Evolutionary conservation across 2,888 invertebrate genomes (phyloP), one percentile per base, ranked within the genome.

Genomic region (Lucinisca nassula): DNA sequence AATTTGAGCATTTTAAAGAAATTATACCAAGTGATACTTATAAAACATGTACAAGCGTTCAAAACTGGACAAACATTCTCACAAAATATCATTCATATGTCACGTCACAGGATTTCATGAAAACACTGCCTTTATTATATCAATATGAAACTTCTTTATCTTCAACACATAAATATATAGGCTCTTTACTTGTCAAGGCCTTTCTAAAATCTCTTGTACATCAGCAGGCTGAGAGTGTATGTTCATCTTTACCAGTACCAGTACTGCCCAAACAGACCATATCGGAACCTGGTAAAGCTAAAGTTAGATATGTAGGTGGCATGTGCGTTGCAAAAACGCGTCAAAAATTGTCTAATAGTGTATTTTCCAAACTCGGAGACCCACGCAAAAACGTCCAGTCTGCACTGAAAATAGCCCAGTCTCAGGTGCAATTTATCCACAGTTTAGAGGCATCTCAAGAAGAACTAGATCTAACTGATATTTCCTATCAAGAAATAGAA

Each of bases 211-310:
- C 12, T 55, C 8, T 55, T n/a, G 55, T 55, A 14, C 55, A 55
- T 21, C 55, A 21, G 17, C n/a, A 55, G 17, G 55, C 55, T 55
- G 55, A 55, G n/a, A 14, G n/a, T n/a, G 55, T 55, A 55, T n/a
- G n/a, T 4, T 17, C 12, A n/a, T n/a, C 55, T 4, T n/a, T 17
- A n/a, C 55, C 55, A 14, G n/a, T 14, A 14, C 55, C 55, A n/a
- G 21, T n/a, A 14, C 55, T n/a, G 3, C 6, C 40, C 14, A 55
- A 75, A 37, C 24, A 58, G 17, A 32, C 51, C 4, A 74, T 82
- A 45, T 85, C 82, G 1, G 85, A 79, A 32, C 49, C 78, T 27
- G 85, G 78, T 45, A 85, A 85, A 38, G 85, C 61, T 17, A 85
- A 82, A 58, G 30, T 82, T 14, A 55, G 82, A 30, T 81, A 85